Percentiles rank a stretch among this genome's conserved stretches.
phyloP scores from a whole-genome alignment of 2,888 invertebrate species.

The Chloroclystis v-ata region DNA sequence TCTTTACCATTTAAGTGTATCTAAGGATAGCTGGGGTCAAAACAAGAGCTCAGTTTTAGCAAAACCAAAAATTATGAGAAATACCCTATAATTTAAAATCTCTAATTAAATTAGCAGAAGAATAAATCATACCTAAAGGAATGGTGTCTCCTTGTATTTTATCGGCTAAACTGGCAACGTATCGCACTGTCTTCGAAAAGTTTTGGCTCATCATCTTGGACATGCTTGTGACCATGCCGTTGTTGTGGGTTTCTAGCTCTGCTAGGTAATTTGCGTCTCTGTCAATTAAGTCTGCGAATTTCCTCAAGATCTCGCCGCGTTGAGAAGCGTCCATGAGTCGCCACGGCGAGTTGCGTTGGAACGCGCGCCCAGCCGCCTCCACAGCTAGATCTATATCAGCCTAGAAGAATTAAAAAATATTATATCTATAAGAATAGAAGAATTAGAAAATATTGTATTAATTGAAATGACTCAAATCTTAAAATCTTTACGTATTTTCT shows the following conservation, averaged over 20 bases:
- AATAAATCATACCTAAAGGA: conserved; percentile 25
- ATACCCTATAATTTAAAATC: no score
- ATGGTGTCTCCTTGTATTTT: conserved; percentile 85
- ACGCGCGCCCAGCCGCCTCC: conserved; percentile 84
- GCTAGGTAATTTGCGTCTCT: conserved; percentile 84
- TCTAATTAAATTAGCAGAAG: no score
- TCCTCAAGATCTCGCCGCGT: conserved; percentile 84
- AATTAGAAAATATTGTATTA: no score
- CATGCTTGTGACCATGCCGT: conserved; percentile 87
- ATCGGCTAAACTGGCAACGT: conserved; percentile 93
- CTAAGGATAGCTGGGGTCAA: no score
- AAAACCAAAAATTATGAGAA: no score
- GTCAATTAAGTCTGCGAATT: conserved; percentile 87
- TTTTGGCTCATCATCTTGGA: conserved; percentile 75
- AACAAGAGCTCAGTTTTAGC: no score
- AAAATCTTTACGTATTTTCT: no score
- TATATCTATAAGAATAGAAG: no score
- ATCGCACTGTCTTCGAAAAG: conserved; percentile 78
- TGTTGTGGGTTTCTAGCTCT: conserved; percentile 92
- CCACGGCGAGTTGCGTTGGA: conserved; percentile 84
- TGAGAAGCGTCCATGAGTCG: conserved; percentile 88
- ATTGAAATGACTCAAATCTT: no score
- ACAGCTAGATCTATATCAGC: conserved; percentile 87
- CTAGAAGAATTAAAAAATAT: conserved; percentile 35
- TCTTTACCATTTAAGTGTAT: no score